These are phyloP conservation scores for Oophaga sylvatica DNA, from an alignment of 2,797 vertebrate species.

Conservation along the genomic window DNA sequence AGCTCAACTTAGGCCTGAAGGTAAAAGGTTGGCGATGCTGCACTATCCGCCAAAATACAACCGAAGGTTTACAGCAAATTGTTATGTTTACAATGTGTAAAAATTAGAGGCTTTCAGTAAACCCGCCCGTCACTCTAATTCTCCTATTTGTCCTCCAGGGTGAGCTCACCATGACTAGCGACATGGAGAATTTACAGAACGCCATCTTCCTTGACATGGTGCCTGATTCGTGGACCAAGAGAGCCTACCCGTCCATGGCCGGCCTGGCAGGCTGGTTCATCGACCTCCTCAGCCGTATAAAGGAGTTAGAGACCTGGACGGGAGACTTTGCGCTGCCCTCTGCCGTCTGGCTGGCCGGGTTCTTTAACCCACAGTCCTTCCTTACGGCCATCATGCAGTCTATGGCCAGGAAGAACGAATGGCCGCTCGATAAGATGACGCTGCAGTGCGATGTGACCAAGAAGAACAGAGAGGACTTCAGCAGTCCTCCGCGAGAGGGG, in stretches of 20 bases:
- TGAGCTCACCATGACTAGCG: slow-evolving; percentile 89
- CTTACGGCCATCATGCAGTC: slow-evolving; percentile 96
- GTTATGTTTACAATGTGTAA: too few relatives aligned
- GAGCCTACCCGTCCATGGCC: slow-evolving; percentile 87
- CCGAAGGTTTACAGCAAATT: too few relatives aligned
- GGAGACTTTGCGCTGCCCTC: slow-evolving; percentile 85
- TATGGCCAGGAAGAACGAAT: slow-evolving; percentile 82
- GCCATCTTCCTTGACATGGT: slow-evolving; percentile 85
- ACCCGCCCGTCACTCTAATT: background rate
- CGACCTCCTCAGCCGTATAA: slow-evolving; percentile 88
- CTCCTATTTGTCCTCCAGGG: slow-evolving; percentile 74
- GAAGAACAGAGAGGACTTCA: slow-evolving; percentile 86
- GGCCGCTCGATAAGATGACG: slow-evolving; percentile 92
- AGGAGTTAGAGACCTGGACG: slow-evolving; percentile 88
- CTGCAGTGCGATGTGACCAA: slow-evolving; percentile 93
- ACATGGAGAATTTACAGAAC: slow-evolving; percentile 91
- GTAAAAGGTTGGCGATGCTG: slow-evolving; percentile 66
- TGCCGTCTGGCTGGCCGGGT: slow-evolving; percentile 87
- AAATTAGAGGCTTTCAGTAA: background rate
- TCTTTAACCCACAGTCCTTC: slow-evolving; percentile 96
- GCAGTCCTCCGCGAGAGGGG: slow-evolving; percentile 85
- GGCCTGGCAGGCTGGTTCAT: slow-evolving; percentile 86
- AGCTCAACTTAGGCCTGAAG: slow-evolving; percentile 89
- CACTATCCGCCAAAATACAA: background rate
- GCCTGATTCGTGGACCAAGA: slow-evolving; percentile 85